Base-by-base conservation (phyloP, 1,140 invertebrate genomes). In the Planococcus citri region DNA sequence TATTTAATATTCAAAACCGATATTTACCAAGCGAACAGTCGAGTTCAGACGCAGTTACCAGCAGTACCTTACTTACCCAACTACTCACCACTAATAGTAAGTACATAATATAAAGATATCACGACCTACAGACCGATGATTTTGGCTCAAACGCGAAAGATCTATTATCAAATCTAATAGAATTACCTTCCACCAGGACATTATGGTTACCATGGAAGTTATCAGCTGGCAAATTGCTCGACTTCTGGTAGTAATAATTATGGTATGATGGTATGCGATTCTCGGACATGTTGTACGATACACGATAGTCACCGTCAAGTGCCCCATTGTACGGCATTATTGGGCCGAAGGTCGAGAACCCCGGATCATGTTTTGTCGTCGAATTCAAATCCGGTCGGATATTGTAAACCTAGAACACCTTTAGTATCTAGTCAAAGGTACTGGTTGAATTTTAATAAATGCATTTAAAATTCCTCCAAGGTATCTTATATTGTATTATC, bases 341-440 rank as follows among this genome's bases (percentile, higher is more conserved):
- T 64, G 14, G 60, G 60, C 22, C 60, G 69, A 60, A 60, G 71
- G 33, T 69, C 71, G 20, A 29, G 71, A 37, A 72, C 71, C 0
- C 71, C 71, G 20, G 71, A 72, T 69, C 71, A 72, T 33, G 64
- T 72, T 20, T 64, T 72, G 38, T 70, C 71, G 22, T 70, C 69
- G 1, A 68, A 72, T 12, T 70, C 71, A n/a, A 69, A 72, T 69
- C 71, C 70, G 25, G 38, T 70, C 33, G 71, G 70, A 58, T 72
- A 70, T 70, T 41, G 69, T 69, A 70, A 72, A 72, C 69, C 67
- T 9, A 70, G 69, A 51, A 51, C 33, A 20, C 60, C 72, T n/a
- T 33, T 71, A 20, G 51, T 71, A 33, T 69, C 70, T 60, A 72
- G 69, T 38, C 72, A 72, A 70, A 72, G 72, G 72, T 72, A 71